A percentile compares a stretch with the other conserved stretches of the same genome.
phyloP scores from a whole-genome alignment of 1,140 invertebrate genomes.

The Zaprionus lachaisei region DNA sequence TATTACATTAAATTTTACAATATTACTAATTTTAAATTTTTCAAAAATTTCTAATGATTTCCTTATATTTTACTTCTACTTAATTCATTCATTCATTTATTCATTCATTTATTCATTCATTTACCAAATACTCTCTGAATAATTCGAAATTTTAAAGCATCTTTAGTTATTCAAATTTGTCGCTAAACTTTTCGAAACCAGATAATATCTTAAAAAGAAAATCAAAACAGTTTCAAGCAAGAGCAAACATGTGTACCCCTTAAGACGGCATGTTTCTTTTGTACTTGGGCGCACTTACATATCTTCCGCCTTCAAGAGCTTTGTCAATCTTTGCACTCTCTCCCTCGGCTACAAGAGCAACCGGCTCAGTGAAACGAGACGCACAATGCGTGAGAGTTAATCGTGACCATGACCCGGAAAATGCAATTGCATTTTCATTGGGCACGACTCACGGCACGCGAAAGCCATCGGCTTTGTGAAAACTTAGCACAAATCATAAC shows the following conservation, averaged over 20 bases:
- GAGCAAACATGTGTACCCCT: not conserved
- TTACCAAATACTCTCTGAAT: too few species aligned
- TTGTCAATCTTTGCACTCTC: slow-evolving; percentile 1
- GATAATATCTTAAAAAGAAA: not conserved
- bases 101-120: too few species aligned
- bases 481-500: slow-evolving; percentile 49
- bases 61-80: too few species aligned
- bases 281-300: not conserved
- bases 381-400: slow-evolving; percentile 29
- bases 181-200: too few species aligned
- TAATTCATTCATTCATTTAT: too few species aligned
- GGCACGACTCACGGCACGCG: slow-evolving; percentile 5
- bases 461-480: slow-evolving; percentile 20
- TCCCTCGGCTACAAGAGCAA: not conserved
- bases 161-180: too few species aligned
- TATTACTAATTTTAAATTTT: too few species aligned
- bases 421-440: slow-evolving; percentile 53
- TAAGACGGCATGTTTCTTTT: not conserved
- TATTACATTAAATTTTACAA: too few species aligned
- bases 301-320: not conserved
- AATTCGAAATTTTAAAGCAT: too few species aligned
- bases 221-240: not conserved
- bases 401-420: slow-evolving; percentile 59
- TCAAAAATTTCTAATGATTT: too few species aligned
- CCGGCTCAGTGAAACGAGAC: not conserved